Base-by-base conservation (phyloP, 2,888 invertebrate genomes). In the Ophion obscuratus region DNA sequence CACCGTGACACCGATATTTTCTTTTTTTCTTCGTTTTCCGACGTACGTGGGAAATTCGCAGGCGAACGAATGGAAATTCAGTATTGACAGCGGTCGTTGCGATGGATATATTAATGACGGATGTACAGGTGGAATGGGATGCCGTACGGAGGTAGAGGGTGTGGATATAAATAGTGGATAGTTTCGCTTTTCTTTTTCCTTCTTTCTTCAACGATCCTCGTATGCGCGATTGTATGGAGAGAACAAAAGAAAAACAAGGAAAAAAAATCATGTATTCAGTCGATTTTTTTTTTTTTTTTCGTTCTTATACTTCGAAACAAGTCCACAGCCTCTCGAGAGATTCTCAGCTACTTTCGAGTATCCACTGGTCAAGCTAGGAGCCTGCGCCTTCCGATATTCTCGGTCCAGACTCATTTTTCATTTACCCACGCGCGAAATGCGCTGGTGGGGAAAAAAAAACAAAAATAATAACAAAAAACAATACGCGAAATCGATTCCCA, bases 191-290 rank as follows among this genome's bases (percentile, higher is more conserved):
- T 68, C 9, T 40, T 40, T 40, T 40, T 40, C 40, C 9, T 40
- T 40, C 71, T 53, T 66, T 59, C 64, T 67, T 83, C 81, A 81
- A 77, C 78, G 61, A 62, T 68, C 44, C 62, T 76, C n/a, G 6
- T 53, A 77, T 71, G 85, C 76, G 75, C 71, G 75, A 81, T 76
- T 68, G 6, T 36, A 67, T 74, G 71, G 71, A 53, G 64, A 71
- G 66, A 82, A 62, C 68, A 71, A 44, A 61, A 68, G 57, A 70
- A 74, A 78, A 68, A 78, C 31, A 59, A 78, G 59, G 44, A 83
- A 68, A 73, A 57, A 79, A 79, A 84, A 83, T 24, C 36, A 75
- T 78, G 74, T 81, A 83, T 81, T 84, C 80, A 87, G 82, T 81
- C 81, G 79, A 78, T 74, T 85, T 80, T 83, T 64, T 71, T 53